These are phyloP conservation scores for Volucella bombylans DNA, from an alignment of 2,888 invertebrate genomes.

Conservation along the genomic window DNA sequence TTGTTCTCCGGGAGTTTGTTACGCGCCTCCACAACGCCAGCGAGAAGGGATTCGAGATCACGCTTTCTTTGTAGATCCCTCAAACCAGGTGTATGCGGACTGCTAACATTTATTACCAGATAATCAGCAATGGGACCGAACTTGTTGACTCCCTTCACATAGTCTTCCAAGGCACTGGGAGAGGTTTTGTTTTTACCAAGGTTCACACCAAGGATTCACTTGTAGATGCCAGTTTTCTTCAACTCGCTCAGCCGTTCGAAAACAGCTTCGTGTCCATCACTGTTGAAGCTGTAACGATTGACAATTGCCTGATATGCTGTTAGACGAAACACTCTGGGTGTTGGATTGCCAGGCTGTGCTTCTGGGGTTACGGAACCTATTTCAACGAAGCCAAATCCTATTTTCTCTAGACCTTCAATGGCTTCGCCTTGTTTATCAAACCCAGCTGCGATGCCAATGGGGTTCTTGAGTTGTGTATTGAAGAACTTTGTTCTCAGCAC, in stretches of 20 bases:
- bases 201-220: slow-evolving; percentile 93
- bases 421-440: slow-evolving; percentile 99
- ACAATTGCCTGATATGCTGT: slow-evolving; percentile 93
- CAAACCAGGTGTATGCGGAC: slow-evolving; percentile 97
- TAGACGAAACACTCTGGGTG: slow-evolving; percentile 95
- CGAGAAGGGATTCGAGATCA: slow-evolving; percentile 88
- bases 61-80: slow-evolving; percentile 91
- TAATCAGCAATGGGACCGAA: slow-evolving; percentile 95
- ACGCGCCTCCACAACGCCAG: slow-evolving; percentile 85
- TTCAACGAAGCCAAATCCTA: slow-evolving; percentile 98
- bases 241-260: slow-evolving; percentile 85
- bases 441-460: slow-evolving; percentile 98
- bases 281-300: slow-evolving; percentile 98
- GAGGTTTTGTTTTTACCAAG: slow-evolving; percentile 97
- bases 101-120: slow-evolving; percentile 97
- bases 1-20: slow-evolving; percentile 83
- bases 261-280: slow-evolving; percentile 93
- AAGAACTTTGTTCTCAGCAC: slow-evolving; percentile 86
- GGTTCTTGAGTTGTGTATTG: slow-evolving; percentile 90
- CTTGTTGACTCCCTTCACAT: slow-evolving; percentile 90
- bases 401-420: slow-evolving; percentile 88
- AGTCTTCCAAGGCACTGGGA: slow-evolving; percentile 89
- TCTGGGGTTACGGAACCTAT: slow-evolving; percentile 97
- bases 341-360: slow-evolving; percentile 95
- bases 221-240: slow-evolving; percentile 84